phyloP scores from a whole-genome alignment of 2,797 vertebrate species.

The Rhadinocentrus ornatus region DNA sequence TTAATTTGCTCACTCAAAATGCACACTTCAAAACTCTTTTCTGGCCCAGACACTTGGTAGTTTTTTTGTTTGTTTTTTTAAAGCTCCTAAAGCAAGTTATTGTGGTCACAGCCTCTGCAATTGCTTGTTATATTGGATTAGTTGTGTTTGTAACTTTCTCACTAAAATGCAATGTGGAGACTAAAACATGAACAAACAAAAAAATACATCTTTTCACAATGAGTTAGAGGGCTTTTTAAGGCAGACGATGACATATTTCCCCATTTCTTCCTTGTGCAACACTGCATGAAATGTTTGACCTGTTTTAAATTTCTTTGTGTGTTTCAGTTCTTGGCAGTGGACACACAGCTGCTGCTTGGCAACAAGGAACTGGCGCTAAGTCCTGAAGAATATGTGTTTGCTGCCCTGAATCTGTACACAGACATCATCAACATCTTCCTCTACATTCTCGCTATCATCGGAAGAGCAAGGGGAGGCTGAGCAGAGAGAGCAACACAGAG shows the following conservation, averaged over 20 bases:
- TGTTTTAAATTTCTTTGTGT: slow-evolving; percentile 9
- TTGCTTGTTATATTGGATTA: background rate
- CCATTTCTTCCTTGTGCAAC: too few relatives aligned
- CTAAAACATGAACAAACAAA: background rate
- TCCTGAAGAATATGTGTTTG: slow-evolving; percentile 92
- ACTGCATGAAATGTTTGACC: slow-evolving; percentile 10
- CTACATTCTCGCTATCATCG: slow-evolving; percentile 88
- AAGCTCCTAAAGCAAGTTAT: background rate
- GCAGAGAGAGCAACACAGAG: background rate
- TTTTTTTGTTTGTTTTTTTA: background rate
- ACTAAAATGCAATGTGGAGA: background rate
- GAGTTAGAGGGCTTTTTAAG: background rate
- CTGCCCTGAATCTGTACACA: slow-evolving; percentile 91
- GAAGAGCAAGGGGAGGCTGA: slow-evolving; percentile 68
- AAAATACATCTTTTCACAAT: background rate
- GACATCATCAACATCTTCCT: slow-evolving; percentile 94
- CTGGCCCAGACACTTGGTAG: background rate
- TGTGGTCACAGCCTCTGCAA: background rate
- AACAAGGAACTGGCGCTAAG: slow-evolving; percentile 92
- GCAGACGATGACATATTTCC: background rate
- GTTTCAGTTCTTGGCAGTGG: slow-evolving; percentile 90
- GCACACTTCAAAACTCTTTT: background rate
- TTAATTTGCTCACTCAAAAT: background rate
- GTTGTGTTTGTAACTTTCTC: background rate
- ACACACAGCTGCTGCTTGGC: slow-evolving; percentile 92